Conservation (phyloP, 2,888 invertebrate genomes). For the Sclerodermus sp. region DNA sequence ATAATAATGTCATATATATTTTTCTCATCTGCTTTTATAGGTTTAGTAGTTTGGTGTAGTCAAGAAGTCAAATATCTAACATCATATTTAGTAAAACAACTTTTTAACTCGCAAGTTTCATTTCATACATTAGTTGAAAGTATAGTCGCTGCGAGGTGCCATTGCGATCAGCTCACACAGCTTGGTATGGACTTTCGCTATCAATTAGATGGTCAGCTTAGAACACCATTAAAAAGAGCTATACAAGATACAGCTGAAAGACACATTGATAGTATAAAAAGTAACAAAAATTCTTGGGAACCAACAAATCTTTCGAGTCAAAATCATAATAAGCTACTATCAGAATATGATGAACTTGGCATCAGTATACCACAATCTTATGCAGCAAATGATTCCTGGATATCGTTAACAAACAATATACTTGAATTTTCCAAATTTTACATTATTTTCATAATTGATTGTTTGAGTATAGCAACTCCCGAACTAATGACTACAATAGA, state of each 20-base stretch:
- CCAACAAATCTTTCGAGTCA: slow-evolving; percentile 74
- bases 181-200: slow-evolving; percentile 88
- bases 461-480: slow-evolving; percentile 73
- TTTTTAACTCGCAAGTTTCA: slow-evolving; percentile 86
- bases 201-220: slow-evolving; percentile 83
- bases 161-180: slow-evolving; percentile 67
- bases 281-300: slow-evolving; percentile 77
- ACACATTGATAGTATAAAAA: slow-evolving; percentile 79
- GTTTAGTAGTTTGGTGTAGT: slow-evolving; percentile 90
- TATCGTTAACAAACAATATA: slow-evolving; percentile 78
- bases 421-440: slow-evolving; percentile 78
- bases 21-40: slow-evolving; percentile 56
- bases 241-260: slow-evolving; percentile 80
- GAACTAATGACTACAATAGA: slow-evolving; percentile 76
- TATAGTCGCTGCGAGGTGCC: slow-evolving; percentile 76
- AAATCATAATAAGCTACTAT: slow-evolving; percentile 42
- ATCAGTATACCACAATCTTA: slow-evolving; percentile 40
- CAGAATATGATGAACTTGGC: slow-evolving; percentile 48
- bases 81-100: slow-evolving; percentile 81
- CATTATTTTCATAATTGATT: slow-evolving; percentile 73
- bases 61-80: slow-evolving; percentile 78
- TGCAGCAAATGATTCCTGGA: slow-evolving; percentile 66
- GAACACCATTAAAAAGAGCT: slow-evolving; percentile 74
- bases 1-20: not conserved
- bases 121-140: slow-evolving; percentile 84